Conservation (phyloP, 2,797 vertebrate genomes). For the Coregonus ussuriensis region DNA sequence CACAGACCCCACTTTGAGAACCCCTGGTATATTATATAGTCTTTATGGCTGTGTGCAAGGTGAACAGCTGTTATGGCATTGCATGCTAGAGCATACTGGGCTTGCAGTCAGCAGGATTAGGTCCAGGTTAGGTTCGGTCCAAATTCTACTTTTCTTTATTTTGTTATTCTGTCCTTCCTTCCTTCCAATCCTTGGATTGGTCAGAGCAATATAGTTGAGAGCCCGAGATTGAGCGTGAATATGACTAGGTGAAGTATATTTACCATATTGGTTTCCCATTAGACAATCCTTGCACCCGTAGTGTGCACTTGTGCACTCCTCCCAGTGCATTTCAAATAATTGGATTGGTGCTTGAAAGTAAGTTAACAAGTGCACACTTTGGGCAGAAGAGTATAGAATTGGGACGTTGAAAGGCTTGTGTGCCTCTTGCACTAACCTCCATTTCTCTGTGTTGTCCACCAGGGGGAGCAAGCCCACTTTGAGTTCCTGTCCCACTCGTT, state of each 20-base stretch:
- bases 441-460: slow-evolving; percentile 24
- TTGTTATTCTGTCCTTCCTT: background rate
- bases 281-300: background rate
- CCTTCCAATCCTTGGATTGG: background rate
- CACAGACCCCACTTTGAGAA: no score
- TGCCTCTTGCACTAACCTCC: background rate
- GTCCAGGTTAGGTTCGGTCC: no score
- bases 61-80: no score
- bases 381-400: background rate
- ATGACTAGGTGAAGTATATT: background rate
- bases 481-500: slow-evolving; percentile 83
- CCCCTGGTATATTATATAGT: no score
- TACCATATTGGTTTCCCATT: background rate
- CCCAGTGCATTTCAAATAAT: background rate
- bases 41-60: no score
- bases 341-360: background rate
- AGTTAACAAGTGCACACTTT: no score
- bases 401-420: background rate
- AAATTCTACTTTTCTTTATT: no score
- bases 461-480: slow-evolving; percentile 83
- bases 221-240: no score
- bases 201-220: background rate
- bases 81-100: no score
- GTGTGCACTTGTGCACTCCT: background rate
- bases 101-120: background rate